phyloP scores from a whole-genome alignment of 2,888 invertebrate genomes.

The Melangyna quadrimaculata region DNA sequence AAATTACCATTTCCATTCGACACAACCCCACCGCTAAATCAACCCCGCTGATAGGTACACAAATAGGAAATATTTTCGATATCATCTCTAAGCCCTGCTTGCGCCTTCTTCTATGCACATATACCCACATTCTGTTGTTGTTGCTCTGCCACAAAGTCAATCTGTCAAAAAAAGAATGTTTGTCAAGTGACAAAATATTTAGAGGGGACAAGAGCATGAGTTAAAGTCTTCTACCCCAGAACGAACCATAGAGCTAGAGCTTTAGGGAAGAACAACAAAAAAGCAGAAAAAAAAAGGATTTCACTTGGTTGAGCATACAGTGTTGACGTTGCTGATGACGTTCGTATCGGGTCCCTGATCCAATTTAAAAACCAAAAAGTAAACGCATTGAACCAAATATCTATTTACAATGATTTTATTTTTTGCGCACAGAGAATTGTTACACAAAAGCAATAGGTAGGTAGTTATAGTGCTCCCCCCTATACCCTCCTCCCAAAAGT shows the following conservation, averaged over 20 bases:
- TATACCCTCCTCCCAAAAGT: background rate
- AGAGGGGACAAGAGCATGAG: constrained; percentile 23
- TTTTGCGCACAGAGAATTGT: constrained; percentile 61
- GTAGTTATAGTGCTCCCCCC: constrained; percentile 3
- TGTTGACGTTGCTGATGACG: constrained; percentile 56
- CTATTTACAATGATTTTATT: constrained; percentile 57
- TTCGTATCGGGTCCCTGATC: constrained; percentile 52
- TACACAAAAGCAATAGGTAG: constrained; percentile 41
- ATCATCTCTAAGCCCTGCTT: constrained; percentile 53
- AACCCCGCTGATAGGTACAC: constrained; percentile 69
- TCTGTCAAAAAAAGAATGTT: constrained; percentile 63
- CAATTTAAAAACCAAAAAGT: constrained; percentile 68
- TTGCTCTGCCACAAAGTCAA: constrained; percentile 58
- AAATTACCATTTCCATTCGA: constrained; percentile 70
- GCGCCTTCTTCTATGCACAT: background rate
- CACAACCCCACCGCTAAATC: constrained; percentile 68
- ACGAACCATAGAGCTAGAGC: constrained; percentile 6
- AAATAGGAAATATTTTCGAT: constrained; percentile 67
- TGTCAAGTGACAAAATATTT: constrained; percentile 69
- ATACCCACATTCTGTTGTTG: constrained; percentile 1
- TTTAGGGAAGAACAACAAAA: constrained; percentile 6
- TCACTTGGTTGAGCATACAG: constrained; percentile 61
- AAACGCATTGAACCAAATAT: constrained; percentile 70
- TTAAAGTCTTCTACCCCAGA: background rate
- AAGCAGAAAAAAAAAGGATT: constrained; percentile 44